Evolutionary conservation across 2,113 vertebrate species (phyloP).

Genomic region (Cariama cristata): DNA sequence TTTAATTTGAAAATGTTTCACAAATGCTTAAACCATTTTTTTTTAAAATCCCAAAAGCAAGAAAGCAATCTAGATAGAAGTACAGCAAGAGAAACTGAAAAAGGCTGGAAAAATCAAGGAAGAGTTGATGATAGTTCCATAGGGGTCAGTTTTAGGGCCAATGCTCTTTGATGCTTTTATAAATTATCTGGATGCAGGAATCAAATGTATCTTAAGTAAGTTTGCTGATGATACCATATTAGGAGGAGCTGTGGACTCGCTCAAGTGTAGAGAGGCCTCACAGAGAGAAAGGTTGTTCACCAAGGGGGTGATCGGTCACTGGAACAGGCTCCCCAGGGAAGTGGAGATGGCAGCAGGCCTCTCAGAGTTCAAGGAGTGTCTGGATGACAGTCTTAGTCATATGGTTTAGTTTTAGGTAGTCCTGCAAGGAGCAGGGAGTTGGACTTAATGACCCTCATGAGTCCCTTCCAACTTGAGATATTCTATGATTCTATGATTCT

Average conservation of each 20-base stretch:
- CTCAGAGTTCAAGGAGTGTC: neutral
- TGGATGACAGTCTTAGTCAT: rapidly evolving
- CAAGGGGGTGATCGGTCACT: neutral
- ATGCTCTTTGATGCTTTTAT: neutral
- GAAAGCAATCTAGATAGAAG: neutral
- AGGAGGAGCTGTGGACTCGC: neutral
- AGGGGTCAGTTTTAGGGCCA: neutral
- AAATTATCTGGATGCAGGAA: neutral
- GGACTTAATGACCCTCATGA: neutral
- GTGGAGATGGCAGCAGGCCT: no score
- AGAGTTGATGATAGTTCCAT: neutral
- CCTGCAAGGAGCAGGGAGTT: neutral
- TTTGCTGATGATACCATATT: neutral
- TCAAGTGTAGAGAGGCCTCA: neutral
- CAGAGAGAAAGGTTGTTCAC: neutral
- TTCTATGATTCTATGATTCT: neutral
- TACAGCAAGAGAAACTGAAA: neutral
- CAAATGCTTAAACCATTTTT: neutral
- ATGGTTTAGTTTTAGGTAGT: neutral
- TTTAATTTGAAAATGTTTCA: neutral
- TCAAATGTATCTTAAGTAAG: neutral
- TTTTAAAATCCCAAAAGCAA: neutral
- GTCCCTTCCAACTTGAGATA: neutral
- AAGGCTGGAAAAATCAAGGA: neutral
- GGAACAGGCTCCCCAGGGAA: neutral